Percentiles rank a stretch among this genome's conserved stretches.
These are phyloP conservation scores for Taeniopygia guttata DNA, from an alignment of 2,797 vertebrate species.

Conservation along the genomic window DNA sequence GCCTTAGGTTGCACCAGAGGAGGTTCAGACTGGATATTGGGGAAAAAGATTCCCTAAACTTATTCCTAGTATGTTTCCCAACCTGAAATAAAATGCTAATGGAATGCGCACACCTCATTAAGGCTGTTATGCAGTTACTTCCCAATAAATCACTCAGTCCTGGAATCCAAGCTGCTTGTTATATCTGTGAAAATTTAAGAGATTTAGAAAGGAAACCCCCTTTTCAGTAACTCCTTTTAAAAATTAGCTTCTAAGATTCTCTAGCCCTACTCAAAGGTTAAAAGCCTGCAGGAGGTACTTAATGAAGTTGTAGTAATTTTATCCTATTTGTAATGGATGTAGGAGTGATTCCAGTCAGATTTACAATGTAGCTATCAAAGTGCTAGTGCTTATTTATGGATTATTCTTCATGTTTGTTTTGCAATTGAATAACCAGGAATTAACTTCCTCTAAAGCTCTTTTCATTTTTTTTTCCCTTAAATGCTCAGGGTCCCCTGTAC, in stretches of 20 bases:
- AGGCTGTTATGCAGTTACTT: not conserved
- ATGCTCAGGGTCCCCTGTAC: constrained; percentile 81
- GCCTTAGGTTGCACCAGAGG: not conserved
- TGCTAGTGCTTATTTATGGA: not conserved
- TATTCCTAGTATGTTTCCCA: not conserved
- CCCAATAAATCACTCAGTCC: not conserved
- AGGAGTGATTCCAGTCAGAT: not conserved
- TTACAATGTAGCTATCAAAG: not conserved
- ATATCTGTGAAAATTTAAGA: not conserved
- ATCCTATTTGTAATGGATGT: not conserved
- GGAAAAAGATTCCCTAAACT: too few relatives aligned
- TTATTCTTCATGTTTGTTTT: not conserved
- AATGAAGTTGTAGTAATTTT: not conserved
- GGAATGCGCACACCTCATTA: not conserved
- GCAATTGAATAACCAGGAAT: not conserved
- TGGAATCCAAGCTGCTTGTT: not conserved
- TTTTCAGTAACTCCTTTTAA: not conserved
- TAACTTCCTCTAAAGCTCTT: not conserved
- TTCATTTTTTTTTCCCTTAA: not conserved
- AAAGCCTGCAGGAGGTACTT: not conserved
- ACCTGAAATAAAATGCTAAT: not conserved
- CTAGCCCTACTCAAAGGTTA: not conserved
- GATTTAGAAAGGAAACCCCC: not conserved
- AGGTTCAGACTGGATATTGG: not conserved
- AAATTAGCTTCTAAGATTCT: not conserved